Conservation (phyloP, 2,113 vertebrate species). For the Toxostoma redivivum region DNA sequence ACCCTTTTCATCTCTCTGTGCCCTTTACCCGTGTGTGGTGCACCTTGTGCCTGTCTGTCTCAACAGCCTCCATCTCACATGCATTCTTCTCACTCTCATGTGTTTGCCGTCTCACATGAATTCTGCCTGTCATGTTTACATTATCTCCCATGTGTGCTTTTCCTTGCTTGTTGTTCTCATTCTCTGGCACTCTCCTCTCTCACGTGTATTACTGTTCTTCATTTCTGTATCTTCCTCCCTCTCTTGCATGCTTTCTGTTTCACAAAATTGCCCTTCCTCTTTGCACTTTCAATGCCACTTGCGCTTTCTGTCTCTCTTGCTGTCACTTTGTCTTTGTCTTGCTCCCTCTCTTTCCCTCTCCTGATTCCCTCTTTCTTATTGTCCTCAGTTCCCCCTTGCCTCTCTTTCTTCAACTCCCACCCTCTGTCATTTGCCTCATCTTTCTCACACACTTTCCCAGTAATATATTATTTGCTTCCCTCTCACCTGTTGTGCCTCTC, state of each 20-base stretch:
- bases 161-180: not conserved
- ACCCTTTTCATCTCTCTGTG: not conserved
- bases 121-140: not conserved
- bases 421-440: not conserved
- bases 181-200: not conserved
- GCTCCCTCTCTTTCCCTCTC: not conserved
- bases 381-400: not conserved
- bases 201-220: accelerated
- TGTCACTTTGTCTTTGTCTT: not conserved
- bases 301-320: not conserved
- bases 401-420: not conserved
- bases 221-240: not conserved
- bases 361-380: not conserved
- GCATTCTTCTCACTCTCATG: not conserved
- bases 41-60: not conserved
- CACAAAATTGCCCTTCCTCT: not conserved
- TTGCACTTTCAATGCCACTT: not conserved
- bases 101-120: not conserved
- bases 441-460: not conserved
- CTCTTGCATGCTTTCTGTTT: not conserved
- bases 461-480: not conserved
- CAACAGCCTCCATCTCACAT: not conserved
- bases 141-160: not conserved
- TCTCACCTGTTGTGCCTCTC: not conserved
- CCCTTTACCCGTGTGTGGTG: not conserved